A percentile compares a stretch with the other conserved stretches of the same genome.
These are phyloP conservation scores for Chelonus formosanus DNA, from an alignment of 2,888 invertebrate genomes.

Conservation along the genomic window DNA sequence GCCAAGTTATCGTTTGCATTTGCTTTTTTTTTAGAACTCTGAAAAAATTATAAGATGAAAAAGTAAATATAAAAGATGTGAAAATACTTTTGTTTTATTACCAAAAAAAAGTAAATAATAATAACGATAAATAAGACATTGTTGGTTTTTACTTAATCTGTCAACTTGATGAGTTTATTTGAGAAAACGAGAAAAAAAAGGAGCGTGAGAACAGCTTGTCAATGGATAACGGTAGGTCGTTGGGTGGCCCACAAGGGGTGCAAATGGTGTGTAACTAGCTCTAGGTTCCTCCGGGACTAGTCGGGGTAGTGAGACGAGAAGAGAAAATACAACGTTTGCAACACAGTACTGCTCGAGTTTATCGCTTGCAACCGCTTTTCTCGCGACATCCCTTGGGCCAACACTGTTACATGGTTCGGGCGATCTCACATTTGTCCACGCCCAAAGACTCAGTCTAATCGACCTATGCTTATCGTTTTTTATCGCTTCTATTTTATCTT, in stretches of 20 bases:
- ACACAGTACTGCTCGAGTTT: conserved; percentile 39
- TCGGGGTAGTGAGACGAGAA: conserved; percentile 16
- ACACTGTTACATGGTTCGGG: conserved; percentile 48
- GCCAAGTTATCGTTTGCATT: too few species aligned
- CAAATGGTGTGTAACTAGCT: conserved; percentile 30
- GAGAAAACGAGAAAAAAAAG: background rate
- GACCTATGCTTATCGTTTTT: conserved; percentile 38
- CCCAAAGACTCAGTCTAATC: conserved; percentile 38
- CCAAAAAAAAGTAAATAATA: too few species aligned
- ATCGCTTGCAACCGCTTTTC: conserved; percentile 47
- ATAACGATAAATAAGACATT: background rate
- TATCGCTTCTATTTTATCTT: conserved; percentile 10
- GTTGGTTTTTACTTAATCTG: too few species aligned
- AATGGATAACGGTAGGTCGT: conserved; percentile 20
- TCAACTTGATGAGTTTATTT: conserved; percentile 5
- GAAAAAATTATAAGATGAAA: too few species aligned
- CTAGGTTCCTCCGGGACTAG: conserved; percentile 25
- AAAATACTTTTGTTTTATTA: too few species aligned
- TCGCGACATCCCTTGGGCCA: conserved; percentile 38
- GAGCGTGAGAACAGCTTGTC: conserved; percentile 19
- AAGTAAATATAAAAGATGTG: too few species aligned
- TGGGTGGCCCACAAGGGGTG: conserved; percentile 28
- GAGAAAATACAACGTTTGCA: conserved; percentile 20
- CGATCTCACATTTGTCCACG: conserved; percentile 48
- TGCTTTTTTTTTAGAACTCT: too few species aligned